Evolutionary conservation across 2,888 invertebrate species (phyloP).

Genomic region (Gryllus longicercus): DNA sequence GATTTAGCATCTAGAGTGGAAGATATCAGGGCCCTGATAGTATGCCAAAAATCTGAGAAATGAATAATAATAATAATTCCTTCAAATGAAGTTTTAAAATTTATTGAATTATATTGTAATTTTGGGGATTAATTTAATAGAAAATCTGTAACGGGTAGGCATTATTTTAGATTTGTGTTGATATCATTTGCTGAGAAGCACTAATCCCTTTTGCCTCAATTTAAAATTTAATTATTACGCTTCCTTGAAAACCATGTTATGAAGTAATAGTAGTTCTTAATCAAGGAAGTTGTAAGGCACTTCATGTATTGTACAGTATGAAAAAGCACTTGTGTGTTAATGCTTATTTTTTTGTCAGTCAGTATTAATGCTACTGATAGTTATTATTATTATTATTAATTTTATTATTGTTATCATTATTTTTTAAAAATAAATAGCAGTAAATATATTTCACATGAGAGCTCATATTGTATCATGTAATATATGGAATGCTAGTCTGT

Average conservation of each 20-base stretch:
- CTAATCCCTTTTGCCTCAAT: conserved; percentile 7
- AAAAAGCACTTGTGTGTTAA: conserved; percentile 3
- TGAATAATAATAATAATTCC: no score
- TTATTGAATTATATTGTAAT: no score
- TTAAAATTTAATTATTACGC: not conserved
- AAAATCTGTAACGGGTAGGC: no score
- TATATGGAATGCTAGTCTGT: conserved; percentile 10
- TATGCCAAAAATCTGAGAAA: not conserved
- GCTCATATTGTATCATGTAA: not conserved
- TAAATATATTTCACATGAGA: not conserved
- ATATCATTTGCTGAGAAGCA: not conserved
- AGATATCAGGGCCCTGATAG: conserved; percentile 17
- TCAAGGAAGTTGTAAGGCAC: not conserved
- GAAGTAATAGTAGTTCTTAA: not conserved
- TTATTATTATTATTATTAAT: not conserved
- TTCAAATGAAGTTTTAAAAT: no score
- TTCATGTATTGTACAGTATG: not conserved
- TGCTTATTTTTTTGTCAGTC: conserved; percentile 3
- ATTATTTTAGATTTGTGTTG: no score
- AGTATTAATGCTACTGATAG: conserved; percentile 2
- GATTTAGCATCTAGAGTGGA: not conserved
- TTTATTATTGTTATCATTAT: not conserved
- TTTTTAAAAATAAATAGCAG: not conserved
- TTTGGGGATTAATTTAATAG: no score
- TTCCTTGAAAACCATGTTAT: not conserved